These are phyloP conservation scores for Drusus annulatus DNA, from an alignment of 1,140 invertebrate species.

Conservation along the genomic window DNA sequence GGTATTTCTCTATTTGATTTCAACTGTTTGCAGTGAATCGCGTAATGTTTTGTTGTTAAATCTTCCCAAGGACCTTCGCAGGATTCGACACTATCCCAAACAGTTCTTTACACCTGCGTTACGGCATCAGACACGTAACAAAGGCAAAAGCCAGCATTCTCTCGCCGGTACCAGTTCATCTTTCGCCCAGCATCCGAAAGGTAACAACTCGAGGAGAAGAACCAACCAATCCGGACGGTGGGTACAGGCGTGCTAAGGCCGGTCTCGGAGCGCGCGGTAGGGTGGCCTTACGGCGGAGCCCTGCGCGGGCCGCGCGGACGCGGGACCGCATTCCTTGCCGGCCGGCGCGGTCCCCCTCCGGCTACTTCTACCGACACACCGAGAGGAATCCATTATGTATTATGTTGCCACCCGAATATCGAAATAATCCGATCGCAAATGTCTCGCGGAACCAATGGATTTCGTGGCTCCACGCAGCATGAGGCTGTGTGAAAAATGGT, in stretches of 20 bases:
- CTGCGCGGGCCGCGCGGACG: neutral
- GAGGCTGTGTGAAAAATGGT: neutral
- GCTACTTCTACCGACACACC: neutral
- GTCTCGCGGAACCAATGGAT: slow-evolving; percentile 32
- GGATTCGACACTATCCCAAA: too few relatives aligned
- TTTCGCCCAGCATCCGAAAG: neutral
- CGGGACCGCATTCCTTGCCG: slow-evolving; percentile 34
- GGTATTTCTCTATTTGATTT: too few relatives aligned
- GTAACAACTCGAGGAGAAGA: neutral
- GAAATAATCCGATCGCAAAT: slow-evolving; percentile 32
- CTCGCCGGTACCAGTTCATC: slow-evolving; percentile 26
- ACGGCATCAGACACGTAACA: slow-evolving; percentile 37
- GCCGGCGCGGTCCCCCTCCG: neutral
- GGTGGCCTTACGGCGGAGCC: too few relatives aligned
- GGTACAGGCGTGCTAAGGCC: neutral
- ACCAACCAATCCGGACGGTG: neutral
- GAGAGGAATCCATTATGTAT: slow-evolving; percentile 12
- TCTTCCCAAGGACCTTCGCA: too few relatives aligned
- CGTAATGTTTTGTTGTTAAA: too few relatives aligned
- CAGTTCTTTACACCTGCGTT: slow-evolving; percentile 14
- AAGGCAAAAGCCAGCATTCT: slow-evolving; percentile 41
- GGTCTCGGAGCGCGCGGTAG: too few relatives aligned
- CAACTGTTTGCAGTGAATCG: too few relatives aligned
- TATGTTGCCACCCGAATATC: slow-evolving; percentile 33
- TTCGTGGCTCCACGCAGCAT: slow-evolving; percentile 2